Percentiles rank a stretch among this genome's conserved stretches.
Evolutionary conservation across 2,888 invertebrate genomes (phyloP).

Genomic region (Clunio marinus): DNA sequence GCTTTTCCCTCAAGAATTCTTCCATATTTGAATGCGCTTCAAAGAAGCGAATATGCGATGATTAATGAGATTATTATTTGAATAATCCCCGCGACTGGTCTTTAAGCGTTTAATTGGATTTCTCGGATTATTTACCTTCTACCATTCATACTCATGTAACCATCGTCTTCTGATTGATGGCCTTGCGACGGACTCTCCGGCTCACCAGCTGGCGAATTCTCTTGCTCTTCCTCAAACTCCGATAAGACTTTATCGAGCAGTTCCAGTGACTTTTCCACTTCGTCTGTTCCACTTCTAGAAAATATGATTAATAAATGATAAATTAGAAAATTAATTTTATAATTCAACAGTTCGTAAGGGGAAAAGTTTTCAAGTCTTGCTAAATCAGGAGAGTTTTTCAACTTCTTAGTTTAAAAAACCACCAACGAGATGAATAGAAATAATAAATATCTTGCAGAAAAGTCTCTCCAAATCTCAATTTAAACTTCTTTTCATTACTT

Average conservation of each 20-base stretch:
- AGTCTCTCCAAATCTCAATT: too few species aligned
- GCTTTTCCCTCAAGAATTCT: not conserved
- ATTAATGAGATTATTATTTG: conserved; percentile 37
- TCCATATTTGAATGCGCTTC: not conserved
- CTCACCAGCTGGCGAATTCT: conserved; percentile 47
- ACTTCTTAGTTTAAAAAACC: too few species aligned
- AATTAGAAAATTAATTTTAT: conserved; percentile 14
- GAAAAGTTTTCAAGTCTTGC: not conserved
- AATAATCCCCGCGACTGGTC: conserved; percentile 17
- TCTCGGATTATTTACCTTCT: conserved; percentile 56
- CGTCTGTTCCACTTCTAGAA: conserved; percentile 53
- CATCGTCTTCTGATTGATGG: conserved; percentile 85
- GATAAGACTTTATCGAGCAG: conserved; percentile 83
- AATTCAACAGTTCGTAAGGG: not conserved
- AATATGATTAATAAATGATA: not conserved
- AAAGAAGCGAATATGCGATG: conserved; percentile 6
- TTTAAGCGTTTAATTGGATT: conserved; percentile 1
- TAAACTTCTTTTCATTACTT: too few species aligned
- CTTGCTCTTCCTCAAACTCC: conserved; percentile 74
- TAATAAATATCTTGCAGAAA: too few species aligned
- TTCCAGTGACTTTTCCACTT: conserved; percentile 83
- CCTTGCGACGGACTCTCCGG: conserved; percentile 73
- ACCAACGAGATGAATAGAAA: too few species aligned
- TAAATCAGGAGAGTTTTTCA: too few species aligned
- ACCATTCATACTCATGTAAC: conserved; percentile 90